phyloP scores from a whole-genome alignment of 2,113 vertebrate genomes.

The Apeltes quadracus region DNA sequence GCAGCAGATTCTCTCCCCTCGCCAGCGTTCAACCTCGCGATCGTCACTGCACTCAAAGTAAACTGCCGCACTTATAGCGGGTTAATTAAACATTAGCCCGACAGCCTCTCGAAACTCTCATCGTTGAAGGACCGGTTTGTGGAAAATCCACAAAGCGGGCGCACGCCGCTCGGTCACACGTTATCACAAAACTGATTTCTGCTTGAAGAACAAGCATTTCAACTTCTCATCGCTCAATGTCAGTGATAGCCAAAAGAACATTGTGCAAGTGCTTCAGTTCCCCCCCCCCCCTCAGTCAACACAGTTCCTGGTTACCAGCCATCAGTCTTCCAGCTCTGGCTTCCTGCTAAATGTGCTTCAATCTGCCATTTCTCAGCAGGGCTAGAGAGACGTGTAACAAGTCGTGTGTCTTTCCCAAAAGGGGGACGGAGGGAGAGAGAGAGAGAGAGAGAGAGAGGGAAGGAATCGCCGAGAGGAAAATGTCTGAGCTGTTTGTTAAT shows the following conservation, averaged over 20 bases:
- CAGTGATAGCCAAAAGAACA: conserved; percentile 11
- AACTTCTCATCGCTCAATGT: conserved; percentile 24
- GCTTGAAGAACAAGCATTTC: conserved; percentile 21
- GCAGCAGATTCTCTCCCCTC: conserved; percentile 14
- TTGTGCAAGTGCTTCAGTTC: conserved; percentile 28
- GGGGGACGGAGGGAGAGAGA: conserved; percentile 4
- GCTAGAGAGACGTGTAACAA: conserved; percentile 42
- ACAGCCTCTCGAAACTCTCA: conserved; percentile 21
- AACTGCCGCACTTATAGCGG: conserved; percentile 29
- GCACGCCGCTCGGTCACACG: conserved; percentile 36
- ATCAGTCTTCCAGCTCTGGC: conserved; percentile 39
- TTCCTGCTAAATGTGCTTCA: conserved; percentile 50
- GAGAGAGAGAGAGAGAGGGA: conserved; percentile 15
- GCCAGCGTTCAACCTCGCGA: not conserved
- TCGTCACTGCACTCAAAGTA: conserved; percentile 27
- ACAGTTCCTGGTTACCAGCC: conserved; percentile 22
- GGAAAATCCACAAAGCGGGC: too few species aligned
- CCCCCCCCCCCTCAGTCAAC: conserved; percentile 25
- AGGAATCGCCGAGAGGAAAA: conserved; percentile 36
- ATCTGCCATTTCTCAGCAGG: conserved; percentile 49
- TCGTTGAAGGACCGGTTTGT: too few species aligned
- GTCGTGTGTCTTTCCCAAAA: conserved; percentile 46
- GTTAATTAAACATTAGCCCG: conserved; percentile 52
- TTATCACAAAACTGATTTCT: conserved; percentile 28
- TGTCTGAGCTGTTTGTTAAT: conserved; percentile 68